Evolutionary conservation across 2,888 invertebrate genomes (phyloP), one percentile per base, ranked within the genome.

Genomic region (Venustoraphidia nigricollis): DNA sequence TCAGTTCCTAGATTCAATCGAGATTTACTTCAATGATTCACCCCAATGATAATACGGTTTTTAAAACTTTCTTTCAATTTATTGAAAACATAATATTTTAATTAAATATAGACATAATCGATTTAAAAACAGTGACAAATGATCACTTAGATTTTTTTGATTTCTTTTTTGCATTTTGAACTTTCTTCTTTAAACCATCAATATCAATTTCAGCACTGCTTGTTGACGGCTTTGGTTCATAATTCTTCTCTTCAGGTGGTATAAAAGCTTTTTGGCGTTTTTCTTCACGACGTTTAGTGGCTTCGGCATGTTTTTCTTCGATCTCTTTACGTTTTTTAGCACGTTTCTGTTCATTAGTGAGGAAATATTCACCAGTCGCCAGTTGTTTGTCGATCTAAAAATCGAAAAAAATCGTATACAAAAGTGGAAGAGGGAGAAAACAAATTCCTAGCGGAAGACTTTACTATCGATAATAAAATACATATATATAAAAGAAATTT

Each of bases 281-380:
- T 58, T 87, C 86, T 53, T 88, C 79, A 55, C 84, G 77, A 48
- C 73, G 76, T 57, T 81, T 81, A 42, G 81, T 78, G 2, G 79
- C 82, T 58, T 80, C 80, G 13, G 76, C 73, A 62, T 90, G 85
- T 62, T 84, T 91, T 52, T 84, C 82, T 54, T 83, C 79, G 53
- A 79, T 81, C 58, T 87, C 84, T 62, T 84, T 82, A 50, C 75
- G 75, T 53, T 73, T 76, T 59, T 81, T 83, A 0, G 77, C 76
- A 54, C 72, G 76, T 62, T 80, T 83, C 57, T 90, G 85, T 54
- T 84, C 83, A 61, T 89, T 83, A 58, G 84, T 90, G 45, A 97
- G 77, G 77, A 98, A 98, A 68, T 90, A 98, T 71, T 97, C 96
- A 48, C 98, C 98, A 41, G 85, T 78, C n/a, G 89, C 93, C 61